Conservation (phyloP, 2,797 vertebrate species). For the Nyctibius grandis region DNA sequence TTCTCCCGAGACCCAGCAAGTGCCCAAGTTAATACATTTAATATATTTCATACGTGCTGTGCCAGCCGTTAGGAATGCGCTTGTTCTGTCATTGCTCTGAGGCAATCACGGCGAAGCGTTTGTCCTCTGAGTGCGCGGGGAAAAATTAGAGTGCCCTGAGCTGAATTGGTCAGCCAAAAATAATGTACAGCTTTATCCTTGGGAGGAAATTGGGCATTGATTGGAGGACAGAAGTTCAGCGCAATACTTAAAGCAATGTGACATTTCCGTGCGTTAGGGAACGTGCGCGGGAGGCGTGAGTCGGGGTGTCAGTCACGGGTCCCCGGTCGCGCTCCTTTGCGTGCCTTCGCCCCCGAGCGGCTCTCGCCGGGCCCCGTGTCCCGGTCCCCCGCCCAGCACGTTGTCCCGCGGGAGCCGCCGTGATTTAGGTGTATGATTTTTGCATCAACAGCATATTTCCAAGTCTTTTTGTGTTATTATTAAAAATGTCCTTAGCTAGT, state of each 20-base stretch:
- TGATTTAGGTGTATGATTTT: rapidly evolving
- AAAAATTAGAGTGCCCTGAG: conserved; percentile 48
- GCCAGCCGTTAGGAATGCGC: conserved; percentile 62
- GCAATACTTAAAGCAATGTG: conserved; percentile 23
- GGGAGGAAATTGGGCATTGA: conserved; percentile 63
- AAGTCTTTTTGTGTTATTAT: background rate
- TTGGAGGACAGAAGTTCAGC: conserved; percentile 59
- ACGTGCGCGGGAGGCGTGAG: background rate
- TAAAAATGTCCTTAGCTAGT: background rate
- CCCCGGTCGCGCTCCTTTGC: rapidly evolving
- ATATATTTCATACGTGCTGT: background rate
- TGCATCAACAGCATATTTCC: background rate
- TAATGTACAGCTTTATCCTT: conserved; percentile 51
- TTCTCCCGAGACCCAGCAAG: background rate
- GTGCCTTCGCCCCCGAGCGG: rapidly evolving
- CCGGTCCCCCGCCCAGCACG: rapidly evolving
- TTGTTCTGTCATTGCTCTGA: conserved; percentile 63
- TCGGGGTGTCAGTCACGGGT: background rate
- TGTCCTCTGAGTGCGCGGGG: conserved; percentile 40
- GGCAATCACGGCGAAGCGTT: conserved; percentile 44
- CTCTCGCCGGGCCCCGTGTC: rapidly evolving
- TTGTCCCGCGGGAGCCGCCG: rapidly evolving
- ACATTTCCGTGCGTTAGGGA: conserved; percentile 41
- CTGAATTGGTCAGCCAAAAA: conserved; percentile 65
- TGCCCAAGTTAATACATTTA: conserved; percentile 60